These are phyloP conservation scores for Paguma larvata DNA, from an alignment of 2,797 vertebrate species.

Conservation along the genomic window DNA sequence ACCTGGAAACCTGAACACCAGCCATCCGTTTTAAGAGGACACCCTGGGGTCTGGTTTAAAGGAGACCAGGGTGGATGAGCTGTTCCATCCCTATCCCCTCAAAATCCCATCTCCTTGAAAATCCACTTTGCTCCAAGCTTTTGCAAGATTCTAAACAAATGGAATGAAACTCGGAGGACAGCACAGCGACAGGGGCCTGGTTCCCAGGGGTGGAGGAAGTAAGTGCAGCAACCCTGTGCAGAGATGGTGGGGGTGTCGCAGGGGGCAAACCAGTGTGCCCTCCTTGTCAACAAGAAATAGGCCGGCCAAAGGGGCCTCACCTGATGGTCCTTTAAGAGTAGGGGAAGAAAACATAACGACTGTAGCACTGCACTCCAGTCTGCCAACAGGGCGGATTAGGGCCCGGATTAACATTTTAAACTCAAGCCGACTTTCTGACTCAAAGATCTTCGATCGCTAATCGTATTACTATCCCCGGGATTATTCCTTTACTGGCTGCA, in stretches of 20 bases:
- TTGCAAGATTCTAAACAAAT: conserved; percentile 63
- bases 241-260: conserved; percentile 70
- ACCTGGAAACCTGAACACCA: conserved; percentile 26
- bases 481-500: conserved; percentile 87
- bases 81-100: neutral
- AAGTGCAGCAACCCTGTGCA: conserved; percentile 59
- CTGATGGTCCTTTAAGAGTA: conserved; percentile 68
- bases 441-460: conserved; percentile 91
- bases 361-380: conserved; percentile 85
- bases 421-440: conserved; percentile 93
- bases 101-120: conserved; percentile 48
- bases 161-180: conserved; percentile 50
- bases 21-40: neutral
- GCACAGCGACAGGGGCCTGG: conserved; percentile 70
- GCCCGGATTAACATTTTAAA: conserved; percentile 95
- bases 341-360: conserved; percentile 83
- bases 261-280: conserved; percentile 77
- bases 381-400: conserved; percentile 91
- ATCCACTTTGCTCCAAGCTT: conserved; percentile 45
- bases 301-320: conserved; percentile 74
- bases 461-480: conserved; percentile 91
- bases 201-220: conserved; percentile 59
- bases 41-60: neutral
- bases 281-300: conserved; percentile 87
- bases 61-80: neutral